Evolutionary conservation across 2,113 vertebrate genomes (phyloP), one percentile per base, ranked within the genome.

Genomic region (Cromileptes altivelis): DNA sequence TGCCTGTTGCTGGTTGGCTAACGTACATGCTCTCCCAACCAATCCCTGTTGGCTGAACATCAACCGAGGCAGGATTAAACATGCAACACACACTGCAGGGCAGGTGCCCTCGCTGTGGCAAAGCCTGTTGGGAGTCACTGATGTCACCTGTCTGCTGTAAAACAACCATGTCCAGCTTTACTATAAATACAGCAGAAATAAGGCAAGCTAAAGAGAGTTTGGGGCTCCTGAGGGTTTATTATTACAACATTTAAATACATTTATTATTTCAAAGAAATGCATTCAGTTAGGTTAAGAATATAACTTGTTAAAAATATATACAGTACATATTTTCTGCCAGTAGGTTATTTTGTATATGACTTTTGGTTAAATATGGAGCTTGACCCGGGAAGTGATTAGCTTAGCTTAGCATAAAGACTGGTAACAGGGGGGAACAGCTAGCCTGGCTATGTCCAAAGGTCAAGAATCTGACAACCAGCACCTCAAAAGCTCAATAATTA

Each of bases 31-130:
- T 58, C 15, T 64, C 6, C 45, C 49, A 27, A 61, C 77, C 76
- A 75, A 84, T 74, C 85, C 40, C 60, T 74, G 78, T 3, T 61
- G 73, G 64, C 67, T 78, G 64, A 80, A 88, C 11, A 58, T 78
- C 70, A 65, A 77, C 70, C 0, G 49, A 56, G 70, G 71, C 27
- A 11, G 77, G 72, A 84, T 82, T 82, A 72, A 85, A 80, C 62
- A 67, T 53, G 23, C 23, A 53, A 23, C 65, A 47, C 78, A 52
- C 77, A 17, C 65, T 82, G 71, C 64, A 58, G 70, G 80, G 50
- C 68, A 60, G 69, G 79, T 47, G 64, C 58, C n/a, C 19, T 19
- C 6, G 14, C 69, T 61, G 76, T 47, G 40, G 45, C 33, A 60
- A 56, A 18, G 25, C 12, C 37, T 21, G 50, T 40, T 58, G 6